Base-by-base conservation (phyloP, 2,797 vertebrate genomes). In the Centroberyx gerrardi region DNA sequence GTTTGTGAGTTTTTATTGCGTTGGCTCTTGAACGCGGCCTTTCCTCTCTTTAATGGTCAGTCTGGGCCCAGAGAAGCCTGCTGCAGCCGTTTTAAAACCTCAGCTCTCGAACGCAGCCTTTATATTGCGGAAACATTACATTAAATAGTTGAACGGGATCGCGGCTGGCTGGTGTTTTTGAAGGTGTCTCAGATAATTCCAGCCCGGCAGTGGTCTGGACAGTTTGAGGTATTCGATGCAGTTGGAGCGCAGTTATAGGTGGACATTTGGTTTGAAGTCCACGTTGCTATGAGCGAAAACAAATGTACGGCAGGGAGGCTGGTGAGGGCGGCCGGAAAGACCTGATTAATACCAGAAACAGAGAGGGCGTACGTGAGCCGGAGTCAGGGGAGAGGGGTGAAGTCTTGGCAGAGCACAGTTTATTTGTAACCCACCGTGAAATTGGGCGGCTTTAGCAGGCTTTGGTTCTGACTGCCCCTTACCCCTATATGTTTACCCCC, bases 121-220 rank as follows among this genome's bases (percentile, higher is more conserved):
- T 95, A 95, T 94, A 94, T 92, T 88, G 93, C 93, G 95, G 95
- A 96, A 96, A 94, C 93, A 90, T 96, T 94, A 93, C 95, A 95
- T 96, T 94, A 95, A 94, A 94, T 90, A 87, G 85, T 86, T 87
- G 87, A 89, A 86, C 77, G 68, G 85, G 84, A 89, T 83, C 75
- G 88, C 81, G 68, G 85, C 89, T 86, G 84, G 86, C 76, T 70
- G 66, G 68, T 64, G 81, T 92, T 90, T 92, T 86, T 84, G 74
- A 90, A 93, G 90, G 89, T 90, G 87, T 87, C 88, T 89, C 78
- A 72, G 88, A 91, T 91, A 87, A 87, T 86, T 91, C 60, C 60
- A 72, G 62, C 85, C 77, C 40, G 60, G 76, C 66, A 56, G 84
- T 76, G 48, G 85, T 80, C 78, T 77, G 44, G 80, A 80, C 71